A percentile compares a stretch with the other conserved stretches of the same genome.
Evolutionary conservation across 2,888 invertebrate species (phyloP).

Genomic region (Drosophila vallismaia): DNA sequence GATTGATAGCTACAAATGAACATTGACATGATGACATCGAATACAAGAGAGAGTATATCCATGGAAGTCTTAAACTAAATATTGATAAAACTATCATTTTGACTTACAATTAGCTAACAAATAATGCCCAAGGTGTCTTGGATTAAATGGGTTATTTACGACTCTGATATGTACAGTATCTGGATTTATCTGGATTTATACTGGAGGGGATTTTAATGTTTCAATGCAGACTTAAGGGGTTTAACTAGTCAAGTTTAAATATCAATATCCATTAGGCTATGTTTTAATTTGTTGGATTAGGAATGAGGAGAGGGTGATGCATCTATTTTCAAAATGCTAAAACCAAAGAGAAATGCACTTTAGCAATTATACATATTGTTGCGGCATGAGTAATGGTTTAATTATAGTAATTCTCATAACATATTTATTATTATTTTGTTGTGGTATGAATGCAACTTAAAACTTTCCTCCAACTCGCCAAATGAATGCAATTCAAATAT

Average conservation of each 20-base stretch:
- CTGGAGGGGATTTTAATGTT: conserved; percentile 7
- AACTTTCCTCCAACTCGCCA: conserved; percentile 25
- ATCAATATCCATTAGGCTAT: conserved; percentile 13
- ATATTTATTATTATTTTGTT: conserved; percentile 36
- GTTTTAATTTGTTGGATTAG: not conserved
- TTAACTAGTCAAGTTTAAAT: conserved; percentile 12
- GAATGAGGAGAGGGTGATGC: not conserved
- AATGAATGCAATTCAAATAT: conserved; percentile 20
- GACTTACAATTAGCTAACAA: conserved; percentile 15
- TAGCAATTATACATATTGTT: conserved; percentile 1
- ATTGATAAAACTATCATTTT: conserved; percentile 34
- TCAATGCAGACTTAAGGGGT: conserved; percentile 17
- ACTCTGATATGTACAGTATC: conserved; percentile 15
- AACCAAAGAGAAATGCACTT: conserved; percentile 28
- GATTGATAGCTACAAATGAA: conserved; percentile 29
- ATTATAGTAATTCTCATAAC: conserved; percentile 43
- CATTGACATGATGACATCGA: conserved; percentile 29
- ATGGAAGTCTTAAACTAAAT: conserved; percentile 38
- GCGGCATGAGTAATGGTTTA: conserved; percentile 42
- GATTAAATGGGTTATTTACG: conserved; percentile 26
- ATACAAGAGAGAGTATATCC: conserved; percentile 9
- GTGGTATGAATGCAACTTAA: conserved; percentile 29
- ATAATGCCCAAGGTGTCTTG: conserved; percentile 30
- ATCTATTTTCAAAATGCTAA: conserved; percentile 39
- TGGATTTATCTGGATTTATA: conserved; percentile 12